Conservation (phyloP, 1,140 invertebrate genomes). For the Nylanderia fulva region DNA sequence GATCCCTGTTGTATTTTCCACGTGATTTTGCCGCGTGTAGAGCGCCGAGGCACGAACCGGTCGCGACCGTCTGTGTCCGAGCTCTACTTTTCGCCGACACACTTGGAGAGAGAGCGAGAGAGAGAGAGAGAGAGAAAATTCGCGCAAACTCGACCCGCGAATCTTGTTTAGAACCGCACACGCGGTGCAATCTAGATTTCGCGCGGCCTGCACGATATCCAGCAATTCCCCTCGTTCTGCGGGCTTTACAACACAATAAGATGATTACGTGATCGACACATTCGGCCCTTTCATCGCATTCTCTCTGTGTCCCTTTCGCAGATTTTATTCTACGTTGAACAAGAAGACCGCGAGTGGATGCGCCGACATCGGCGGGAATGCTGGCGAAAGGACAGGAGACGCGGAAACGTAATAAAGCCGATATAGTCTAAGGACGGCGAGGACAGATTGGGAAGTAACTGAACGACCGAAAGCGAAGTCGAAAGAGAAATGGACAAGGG, state of each 20-base stretch:
- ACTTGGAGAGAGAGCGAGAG: not conserved
- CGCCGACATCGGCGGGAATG: conserved; percentile 19
- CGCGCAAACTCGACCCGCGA: not conserved
- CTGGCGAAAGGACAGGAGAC: conserved; percentile 15
- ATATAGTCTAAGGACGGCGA: conserved; percentile 52
- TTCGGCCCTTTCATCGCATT: conserved; percentile 16
- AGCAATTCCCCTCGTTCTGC: not conserved
- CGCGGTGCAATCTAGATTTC: not conserved
- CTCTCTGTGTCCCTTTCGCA: not conserved
- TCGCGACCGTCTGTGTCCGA: not conserved
- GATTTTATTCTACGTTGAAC: conserved; percentile 61
- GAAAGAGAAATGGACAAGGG: conserved; percentile 32
- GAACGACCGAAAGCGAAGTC: conserved; percentile 57
- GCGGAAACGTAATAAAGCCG: conserved; percentile 71
- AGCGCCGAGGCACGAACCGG: not conserved
- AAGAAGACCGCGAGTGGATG: conserved; percentile 13
- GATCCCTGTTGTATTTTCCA: not conserved
- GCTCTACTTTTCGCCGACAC: not conserved
- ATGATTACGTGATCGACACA: conserved; percentile 37
- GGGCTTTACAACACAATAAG: conserved; percentile 33
- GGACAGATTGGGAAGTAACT: conserved; percentile 72
- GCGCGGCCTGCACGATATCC: not conserved
- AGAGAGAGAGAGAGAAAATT: not conserved
- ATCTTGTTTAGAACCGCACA: not conserved
- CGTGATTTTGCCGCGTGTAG: not conserved